Percentiles rank a stretch among this genome's conserved stretches.
Evolutionary conservation across 2,113 vertebrate genomes (phyloP).

Genomic region (Tetrao urogallus): DNA sequence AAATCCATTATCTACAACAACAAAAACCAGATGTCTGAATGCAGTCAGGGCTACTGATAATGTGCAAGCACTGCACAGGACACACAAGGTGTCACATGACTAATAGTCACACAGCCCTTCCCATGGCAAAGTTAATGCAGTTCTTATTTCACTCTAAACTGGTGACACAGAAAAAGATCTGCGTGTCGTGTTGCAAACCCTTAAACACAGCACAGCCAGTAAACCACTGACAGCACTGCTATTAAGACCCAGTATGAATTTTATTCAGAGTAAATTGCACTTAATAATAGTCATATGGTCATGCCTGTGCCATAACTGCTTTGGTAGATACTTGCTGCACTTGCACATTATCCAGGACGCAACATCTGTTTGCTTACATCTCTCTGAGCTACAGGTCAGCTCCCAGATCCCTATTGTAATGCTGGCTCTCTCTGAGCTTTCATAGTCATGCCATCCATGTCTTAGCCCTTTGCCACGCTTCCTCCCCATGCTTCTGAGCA

Average conservation of each 20-base stretch:
- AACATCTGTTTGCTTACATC: neutral
- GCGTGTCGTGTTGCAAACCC: neutral
- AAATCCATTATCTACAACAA: neutral
- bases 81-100: rapidly evolving
- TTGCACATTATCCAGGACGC: neutral
- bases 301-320: neutral
- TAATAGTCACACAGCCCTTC: neutral
- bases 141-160: neutral
- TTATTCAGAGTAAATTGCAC: neutral
- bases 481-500: neutral
- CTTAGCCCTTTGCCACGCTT: neutral
- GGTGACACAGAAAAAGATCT: neutral
- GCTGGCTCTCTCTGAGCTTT: neutral
- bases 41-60: neutral
- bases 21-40: neutral
- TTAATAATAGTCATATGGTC: neutral
- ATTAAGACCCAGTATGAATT: neutral
- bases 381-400: neutral
- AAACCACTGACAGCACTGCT: neutral
- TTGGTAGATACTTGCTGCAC: neutral
- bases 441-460: neutral
- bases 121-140: neutral
- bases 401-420: neutral
- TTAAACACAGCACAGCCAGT: neutral
- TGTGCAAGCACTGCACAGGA: neutral